Percentiles rank a stretch among this genome's conserved stretches.
These are phyloP conservation scores for Entomobrya multifasciata DNA, from an alignment of 2,888 invertebrate species.

Conservation along the genomic window DNA sequence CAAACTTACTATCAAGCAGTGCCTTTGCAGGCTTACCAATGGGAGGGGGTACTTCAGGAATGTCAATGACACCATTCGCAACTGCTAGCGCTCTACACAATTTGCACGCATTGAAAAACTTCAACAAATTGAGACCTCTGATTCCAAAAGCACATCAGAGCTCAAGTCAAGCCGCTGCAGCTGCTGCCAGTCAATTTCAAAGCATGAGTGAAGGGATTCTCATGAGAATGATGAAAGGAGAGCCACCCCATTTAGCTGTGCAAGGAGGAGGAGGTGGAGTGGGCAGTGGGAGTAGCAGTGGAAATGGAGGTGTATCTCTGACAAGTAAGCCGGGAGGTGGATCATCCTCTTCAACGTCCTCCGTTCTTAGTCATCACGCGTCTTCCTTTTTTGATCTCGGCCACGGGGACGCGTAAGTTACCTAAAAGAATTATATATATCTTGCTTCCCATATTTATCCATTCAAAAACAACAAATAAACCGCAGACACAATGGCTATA, in stretches of 20 bases:
- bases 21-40: slow-evolving; percentile 65
- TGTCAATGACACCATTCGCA: slow-evolving; percentile 66
- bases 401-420: slow-evolving; percentile 77
- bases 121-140: slow-evolving; percentile 74
- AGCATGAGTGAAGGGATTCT: slow-evolving; percentile 78
- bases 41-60: slow-evolving; percentile 45
- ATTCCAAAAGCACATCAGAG: slow-evolving; percentile 74
- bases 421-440: background rate
- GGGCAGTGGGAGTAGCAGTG: background rate
- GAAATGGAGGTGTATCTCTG: slow-evolving; percentile 50
- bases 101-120: slow-evolving; percentile 67
- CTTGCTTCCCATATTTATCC: background rate
- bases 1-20: slow-evolving; percentile 57
- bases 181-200: slow-evolving; percentile 65
- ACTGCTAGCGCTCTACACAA: slow-evolving; percentile 56
- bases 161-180: slow-evolving; percentile 58
- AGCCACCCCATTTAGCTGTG: slow-evolving; percentile 75
- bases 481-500: background rate
- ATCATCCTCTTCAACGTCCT: slow-evolving; percentile 64
- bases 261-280: slow-evolving; percentile 36
- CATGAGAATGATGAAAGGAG: slow-evolving; percentile 79
- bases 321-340: slow-evolving; percentile 62
- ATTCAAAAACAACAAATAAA: background rate
- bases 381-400: slow-evolving; percentile 77
- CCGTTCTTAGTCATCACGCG: slow-evolving; percentile 70